Base-by-base conservation (phyloP, 2,888 invertebrate species). In the Diarsia mendica region DNA sequence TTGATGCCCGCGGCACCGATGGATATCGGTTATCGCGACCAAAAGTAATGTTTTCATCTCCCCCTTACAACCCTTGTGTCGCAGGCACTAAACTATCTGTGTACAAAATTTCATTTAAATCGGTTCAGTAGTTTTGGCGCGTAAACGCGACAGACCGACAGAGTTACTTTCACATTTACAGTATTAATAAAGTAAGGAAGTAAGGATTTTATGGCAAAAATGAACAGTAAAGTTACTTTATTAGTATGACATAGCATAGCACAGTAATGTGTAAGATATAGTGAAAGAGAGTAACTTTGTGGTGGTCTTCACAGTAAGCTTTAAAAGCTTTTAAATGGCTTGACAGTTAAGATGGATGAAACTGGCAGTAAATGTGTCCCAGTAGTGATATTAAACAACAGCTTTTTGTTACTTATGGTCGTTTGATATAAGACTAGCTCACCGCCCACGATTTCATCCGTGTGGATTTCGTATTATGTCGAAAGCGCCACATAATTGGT, bases 341-440 rank as follows among this genome's bases (percentile, higher is more conserved):
- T 68, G 82, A 51, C 60, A 67, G 55, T 13, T 63, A 44, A 63
- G 77, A 67, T 82, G 66, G 79, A 80, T 82, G 82, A 66, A 65
- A 66, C 44, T 33, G 13, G 53, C 60, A 48, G 23, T 23, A 51
- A 58, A 75, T 74, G 63, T 72, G 80, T 64, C 48, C 48, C 48
- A 33, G 23, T 23, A 33, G 78, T 51, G 44, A 67, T 58, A 68
- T 79, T 20, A 69, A 33, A 61, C 33, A 15, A 33, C 9, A 53
- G 69, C n/a, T 70, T 61, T 39, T 11, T 48, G 58, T 20, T 20
- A n/a, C n/a, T n/a, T n/a, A 15, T 2, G 33, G 20, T 23, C 39
- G 63, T n/a, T 44, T 46, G 44, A 23, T 63, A 44, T 44, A 44
- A 44, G 44, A 63, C n/a, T 63, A n/a, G 63, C 18, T 58, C 3